phyloP scores from a whole-genome alignment of 2,888 invertebrate genomes.

The Cyclophora albipunctata region DNA sequence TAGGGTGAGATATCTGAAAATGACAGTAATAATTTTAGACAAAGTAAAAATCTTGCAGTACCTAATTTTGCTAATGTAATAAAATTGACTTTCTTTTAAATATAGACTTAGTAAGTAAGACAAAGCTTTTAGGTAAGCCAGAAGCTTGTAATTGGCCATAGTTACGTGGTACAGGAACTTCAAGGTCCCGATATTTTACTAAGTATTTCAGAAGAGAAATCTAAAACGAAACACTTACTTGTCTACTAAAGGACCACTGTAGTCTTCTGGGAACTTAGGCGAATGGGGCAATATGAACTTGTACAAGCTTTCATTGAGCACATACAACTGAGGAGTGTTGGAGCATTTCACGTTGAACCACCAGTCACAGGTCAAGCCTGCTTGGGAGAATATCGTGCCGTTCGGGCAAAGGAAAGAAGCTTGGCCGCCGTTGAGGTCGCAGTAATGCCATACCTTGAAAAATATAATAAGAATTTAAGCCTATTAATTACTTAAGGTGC shows the following conservation, averaged over 20 bases:
- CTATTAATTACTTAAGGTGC: no score
- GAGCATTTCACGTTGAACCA: conserved; percentile 94
- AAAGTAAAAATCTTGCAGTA: no score
- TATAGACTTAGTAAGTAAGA: no score
- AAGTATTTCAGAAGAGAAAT: no score
- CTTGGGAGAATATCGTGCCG: conserved; percentile 93
- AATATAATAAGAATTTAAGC: neutral
- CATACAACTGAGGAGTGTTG: conserved; percentile 88
- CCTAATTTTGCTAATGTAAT: no score
- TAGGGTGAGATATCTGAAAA: conserved; percentile 82
- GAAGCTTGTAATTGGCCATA: no score
- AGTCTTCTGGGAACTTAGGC: conserved; percentile 93
- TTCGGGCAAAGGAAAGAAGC: conserved; percentile 93
- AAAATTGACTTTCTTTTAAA: no score
- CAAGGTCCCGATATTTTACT: no score
- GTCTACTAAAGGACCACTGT: conserved; percentile 90
- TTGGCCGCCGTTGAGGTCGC: conserved; percentile 92
- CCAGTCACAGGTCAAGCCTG: conserved; percentile 92
- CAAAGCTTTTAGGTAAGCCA: no score
- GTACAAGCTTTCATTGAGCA: conserved; percentile 90
- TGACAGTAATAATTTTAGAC: neutral
- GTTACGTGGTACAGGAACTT: no score
- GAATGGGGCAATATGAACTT: conserved; percentile 90
- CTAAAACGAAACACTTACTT: conserved; percentile 68
- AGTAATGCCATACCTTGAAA: conserved; percentile 91